These are phyloP conservation scores for Drosophila austrosaltans DNA, from an alignment of 2,888 invertebrate genomes.

Conservation along the genomic window DNA sequence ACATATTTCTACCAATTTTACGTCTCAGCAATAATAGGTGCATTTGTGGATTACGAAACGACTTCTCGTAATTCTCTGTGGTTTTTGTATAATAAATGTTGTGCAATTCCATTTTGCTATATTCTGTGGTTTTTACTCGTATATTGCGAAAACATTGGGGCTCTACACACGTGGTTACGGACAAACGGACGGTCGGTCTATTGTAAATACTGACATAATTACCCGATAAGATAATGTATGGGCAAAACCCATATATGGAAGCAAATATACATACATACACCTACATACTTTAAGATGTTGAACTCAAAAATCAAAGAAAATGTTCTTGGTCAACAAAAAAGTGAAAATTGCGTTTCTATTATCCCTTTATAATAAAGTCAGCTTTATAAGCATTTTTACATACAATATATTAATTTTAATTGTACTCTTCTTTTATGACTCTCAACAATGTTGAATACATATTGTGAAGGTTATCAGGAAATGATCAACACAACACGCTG, in stretches of 20 bases:
- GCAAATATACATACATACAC: too few relatives aligned
- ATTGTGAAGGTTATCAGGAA: constrained; percentile 8
- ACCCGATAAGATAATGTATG: constrained; percentile 21
- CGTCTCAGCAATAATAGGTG: neutral
- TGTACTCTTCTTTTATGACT: neutral
- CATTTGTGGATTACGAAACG: neutral
- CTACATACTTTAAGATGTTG: neutral
- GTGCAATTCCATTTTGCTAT: constrained; percentile 39
- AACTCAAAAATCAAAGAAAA: constrained; percentile 7
- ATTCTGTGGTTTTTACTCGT: constrained; percentile 2
- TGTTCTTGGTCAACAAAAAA: constrained; percentile 9
- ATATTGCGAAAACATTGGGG: neutral
- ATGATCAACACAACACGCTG: constrained; percentile 20
- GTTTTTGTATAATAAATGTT: constrained; percentile 27
- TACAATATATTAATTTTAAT: neutral
- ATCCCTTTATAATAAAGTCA: neutral
- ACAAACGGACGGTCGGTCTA: neutral
- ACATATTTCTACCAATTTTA: neutral
- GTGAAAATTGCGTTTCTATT: neutral
- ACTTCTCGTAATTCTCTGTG: neutral
- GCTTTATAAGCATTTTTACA: neutral
- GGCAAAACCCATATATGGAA: constrained; percentile 6
- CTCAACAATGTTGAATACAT: neutral
- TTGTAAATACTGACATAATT: constrained; percentile 26
- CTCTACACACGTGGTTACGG: constrained; percentile 8